Evolutionary conservation across 2,797 vertebrate species (phyloP).

Genomic region (Geotrypetes seraphini): DNA sequence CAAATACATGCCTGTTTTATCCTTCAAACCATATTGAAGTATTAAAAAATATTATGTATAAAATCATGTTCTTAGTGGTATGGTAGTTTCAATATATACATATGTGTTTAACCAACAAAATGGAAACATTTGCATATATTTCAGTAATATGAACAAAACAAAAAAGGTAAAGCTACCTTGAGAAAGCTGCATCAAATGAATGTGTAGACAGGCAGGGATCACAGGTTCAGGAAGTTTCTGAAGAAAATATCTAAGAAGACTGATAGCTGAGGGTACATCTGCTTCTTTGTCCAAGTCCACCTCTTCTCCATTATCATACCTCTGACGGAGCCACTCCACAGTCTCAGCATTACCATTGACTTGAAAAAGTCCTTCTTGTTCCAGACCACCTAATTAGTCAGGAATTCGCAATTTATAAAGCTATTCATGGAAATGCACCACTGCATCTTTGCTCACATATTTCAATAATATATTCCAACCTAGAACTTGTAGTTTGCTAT

Average conservation of each 20-base stretch:
- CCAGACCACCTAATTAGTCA: conserved; percentile 69
- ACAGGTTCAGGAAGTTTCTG: conserved; percentile 94
- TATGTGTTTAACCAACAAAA: conserved; percentile 15
- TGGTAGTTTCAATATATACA: too few relatives aligned
- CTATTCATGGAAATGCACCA: not conserved
- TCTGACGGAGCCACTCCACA: conserved; percentile 92
- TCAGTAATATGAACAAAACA: not conserved
- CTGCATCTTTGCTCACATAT: too few relatives aligned
- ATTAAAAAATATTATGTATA: too few relatives aligned
- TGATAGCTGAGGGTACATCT: conserved; percentile 90
- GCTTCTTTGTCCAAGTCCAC: conserved; percentile 94
- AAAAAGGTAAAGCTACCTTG: conserved; percentile 68
- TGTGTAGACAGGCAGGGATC: conserved; percentile 79
- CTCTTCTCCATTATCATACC: conserved; percentile 86
- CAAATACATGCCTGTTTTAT: too few relatives aligned
- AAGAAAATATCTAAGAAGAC: conserved; percentile 92
- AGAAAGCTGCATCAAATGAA: conserved; percentile 83
- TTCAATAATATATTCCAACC: too few relatives aligned
- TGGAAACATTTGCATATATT: not conserved
- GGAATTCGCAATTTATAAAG: too few relatives aligned
- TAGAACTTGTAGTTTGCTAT: too few relatives aligned
- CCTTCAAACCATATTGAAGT: too few relatives aligned
- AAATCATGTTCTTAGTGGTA: too few relatives aligned
- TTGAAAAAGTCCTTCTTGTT: conserved; percentile 92
- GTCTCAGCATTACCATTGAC: conserved; percentile 94